Evolutionary conservation across 2,113 vertebrate species (phyloP), one percentile per base, ranked within the genome.

Genomic region (Misgurnus mizolepis): DNA sequence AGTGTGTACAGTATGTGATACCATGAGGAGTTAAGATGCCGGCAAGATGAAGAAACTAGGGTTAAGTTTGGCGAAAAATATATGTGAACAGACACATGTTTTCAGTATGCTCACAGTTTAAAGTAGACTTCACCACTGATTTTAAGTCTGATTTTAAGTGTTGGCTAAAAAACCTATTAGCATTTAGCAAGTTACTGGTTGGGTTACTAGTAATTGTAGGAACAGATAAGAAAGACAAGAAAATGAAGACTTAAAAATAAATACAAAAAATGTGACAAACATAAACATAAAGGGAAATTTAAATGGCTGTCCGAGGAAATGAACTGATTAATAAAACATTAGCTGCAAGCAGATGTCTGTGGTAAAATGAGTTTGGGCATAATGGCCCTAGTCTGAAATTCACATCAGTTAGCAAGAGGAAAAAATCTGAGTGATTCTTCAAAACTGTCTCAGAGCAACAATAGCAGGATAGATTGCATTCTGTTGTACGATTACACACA

Each of bases 371-470:
- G 22, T 70, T 70, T 49, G 45, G 18, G 43, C n/a, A 27, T 18
- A 68, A 27, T 22, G 6, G 22, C 8, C 15, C 49, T 71, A 15
- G 34, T 72, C 34, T 72, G 50, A 56, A 39, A 56, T 56, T 18
- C 69, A 39, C 40, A 15, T 71, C 69, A 71, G 69, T 71, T 70
- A 53, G 47, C 22, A 41, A 10, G 15, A 55, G 15, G 41, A 72
- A 71, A 71, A 2, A 10, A 56, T 70, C 50, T 39, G 68, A 70
- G 6, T 17, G 47, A 53, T 39, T 9, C 68, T 56, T 10, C 15
- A 71, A 71, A 71, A n/a, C 49, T 40, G 15, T 12, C 68, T 56
- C 50, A n/a, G 8, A 40, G 69, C 49, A 71, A 71, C 69, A 71
- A 55, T 56, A 56, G 69, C 69, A 56, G 50, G 50, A 53, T 8